Conservation (phyloP, 2,797 vertebrate genomes). For the Numenius phaeopus region DNA sequence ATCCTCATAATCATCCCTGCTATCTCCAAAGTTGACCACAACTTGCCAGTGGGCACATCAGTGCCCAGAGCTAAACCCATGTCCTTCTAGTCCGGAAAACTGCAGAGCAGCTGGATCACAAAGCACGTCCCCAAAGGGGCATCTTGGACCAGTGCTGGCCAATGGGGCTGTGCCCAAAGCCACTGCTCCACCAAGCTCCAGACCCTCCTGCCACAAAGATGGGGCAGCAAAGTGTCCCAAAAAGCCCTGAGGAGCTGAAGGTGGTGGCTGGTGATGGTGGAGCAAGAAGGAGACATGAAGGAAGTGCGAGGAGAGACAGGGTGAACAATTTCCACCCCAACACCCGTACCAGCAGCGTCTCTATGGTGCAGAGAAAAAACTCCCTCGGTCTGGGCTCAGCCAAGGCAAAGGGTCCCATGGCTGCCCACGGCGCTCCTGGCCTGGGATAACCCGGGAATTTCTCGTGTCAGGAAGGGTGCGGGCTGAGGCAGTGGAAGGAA, state of each 20-base stretch:
- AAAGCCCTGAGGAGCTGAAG: not conserved
- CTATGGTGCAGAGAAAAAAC: not conserved
- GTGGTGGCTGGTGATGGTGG: not conserved
- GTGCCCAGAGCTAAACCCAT: not conserved
- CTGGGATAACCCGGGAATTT: not conserved
- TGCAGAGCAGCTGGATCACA: too few species aligned
- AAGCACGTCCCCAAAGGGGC: fast-evolving
- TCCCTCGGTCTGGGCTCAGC: not conserved
- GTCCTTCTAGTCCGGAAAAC: not conserved
- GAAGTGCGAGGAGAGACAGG: not conserved
- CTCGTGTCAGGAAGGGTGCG: not conserved
- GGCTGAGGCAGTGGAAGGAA: not conserved
- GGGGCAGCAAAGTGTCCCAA: not conserved
- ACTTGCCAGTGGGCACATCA: too few species aligned
- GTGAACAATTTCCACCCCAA: not conserved
- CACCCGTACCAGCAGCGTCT: fast-evolving
- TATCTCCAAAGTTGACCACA: fast-evolving
- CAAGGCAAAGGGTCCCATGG: not conserved
- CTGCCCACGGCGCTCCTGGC: not conserved
- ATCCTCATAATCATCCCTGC: not conserved
- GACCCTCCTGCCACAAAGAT: not conserved
- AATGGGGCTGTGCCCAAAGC: not conserved
- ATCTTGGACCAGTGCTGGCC: fast-evolving
- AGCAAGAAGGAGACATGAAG: fast-evolving
- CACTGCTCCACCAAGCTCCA: fast-evolving